These are phyloP conservation scores for Yponomeuta plumbellus DNA, from an alignment of 2,888 invertebrate genomes.

Conservation along the genomic window DNA sequence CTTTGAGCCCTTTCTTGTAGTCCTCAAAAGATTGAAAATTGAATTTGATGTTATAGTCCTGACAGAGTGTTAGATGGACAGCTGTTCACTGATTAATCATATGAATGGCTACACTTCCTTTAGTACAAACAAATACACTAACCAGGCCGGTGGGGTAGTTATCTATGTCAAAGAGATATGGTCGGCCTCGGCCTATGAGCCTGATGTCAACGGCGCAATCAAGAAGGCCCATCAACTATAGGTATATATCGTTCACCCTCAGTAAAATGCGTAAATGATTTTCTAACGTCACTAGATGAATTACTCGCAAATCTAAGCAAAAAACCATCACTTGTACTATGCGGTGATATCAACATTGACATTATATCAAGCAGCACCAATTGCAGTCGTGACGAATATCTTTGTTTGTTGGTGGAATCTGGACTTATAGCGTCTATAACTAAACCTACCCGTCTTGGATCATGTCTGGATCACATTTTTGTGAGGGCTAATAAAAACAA, in stretches of 20 bases:
- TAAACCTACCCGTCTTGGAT: background rate
- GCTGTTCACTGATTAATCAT: background rate
- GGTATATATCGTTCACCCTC: slow-evolving; percentile 6
- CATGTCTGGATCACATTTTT: slow-evolving; percentile 3
- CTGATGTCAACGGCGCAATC: background rate
- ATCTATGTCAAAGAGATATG: background rate
- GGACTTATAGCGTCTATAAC: background rate
- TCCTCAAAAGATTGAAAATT: background rate
- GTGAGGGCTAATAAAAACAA: background rate
- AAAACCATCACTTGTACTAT: background rate
- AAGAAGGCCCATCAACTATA: background rate
- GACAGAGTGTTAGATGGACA: slow-evolving; percentile 3
- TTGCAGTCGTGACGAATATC: background rate
- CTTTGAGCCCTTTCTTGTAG: background rate
- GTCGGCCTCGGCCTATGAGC: background rate
- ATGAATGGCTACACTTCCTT: background rate
- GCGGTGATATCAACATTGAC: slow-evolving; percentile 9
- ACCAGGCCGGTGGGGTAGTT: slow-evolving; percentile 5
- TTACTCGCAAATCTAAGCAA: background rate
- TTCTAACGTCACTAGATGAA: background rate
- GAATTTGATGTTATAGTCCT: background rate
- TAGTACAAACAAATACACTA: background rate
- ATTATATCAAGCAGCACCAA: background rate
- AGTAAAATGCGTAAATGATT: background rate
- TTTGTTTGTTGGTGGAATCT: background rate